Evolutionary conservation across 2,797 vertebrate species (phyloP).

Genomic region (Molossus molossus): DNA sequence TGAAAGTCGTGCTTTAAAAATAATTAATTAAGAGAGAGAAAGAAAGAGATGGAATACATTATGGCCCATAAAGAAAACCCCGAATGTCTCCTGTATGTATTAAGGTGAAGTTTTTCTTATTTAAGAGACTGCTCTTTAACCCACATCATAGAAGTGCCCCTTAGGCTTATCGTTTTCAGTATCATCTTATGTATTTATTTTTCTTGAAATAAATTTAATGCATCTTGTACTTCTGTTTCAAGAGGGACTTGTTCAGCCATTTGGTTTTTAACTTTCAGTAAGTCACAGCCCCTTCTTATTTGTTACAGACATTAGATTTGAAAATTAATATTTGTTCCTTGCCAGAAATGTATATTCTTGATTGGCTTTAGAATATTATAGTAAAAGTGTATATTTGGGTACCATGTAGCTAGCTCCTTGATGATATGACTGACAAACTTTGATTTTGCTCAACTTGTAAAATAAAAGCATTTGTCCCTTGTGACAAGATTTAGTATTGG

Average conservation of each 20-base stretch:
- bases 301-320: constrained; percentile 36
- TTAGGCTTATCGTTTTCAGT: neutral
- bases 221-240: neutral
- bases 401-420: neutral
- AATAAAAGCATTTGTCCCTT: neutral
- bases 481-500: neutral
- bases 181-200: neutral
- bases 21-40: constrained; percentile 52
- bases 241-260: constrained; percentile 10
- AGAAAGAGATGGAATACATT: constrained; percentile 68
- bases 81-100: constrained; percentile 66
- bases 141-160: neutral
- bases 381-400: constrained; percentile 15
- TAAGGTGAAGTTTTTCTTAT: constrained; percentile 73
- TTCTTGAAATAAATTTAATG: neutral
- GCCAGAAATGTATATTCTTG: constrained; percentile 38
- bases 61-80: constrained; percentile 71
- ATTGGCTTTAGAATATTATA: neutral
- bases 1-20: constrained; percentile 79
- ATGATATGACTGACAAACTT: constrained; percentile 24
- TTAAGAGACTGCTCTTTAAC: constrained; percentile 50
- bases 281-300: neutral
- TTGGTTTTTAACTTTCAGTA: neutral
- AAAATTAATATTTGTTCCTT: constrained; percentile 50
- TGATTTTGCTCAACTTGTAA: constrained; percentile 40